Base-by-base conservation (phyloP, 2,113 vertebrate species). In the Oplegnathus fasciatus region DNA sequence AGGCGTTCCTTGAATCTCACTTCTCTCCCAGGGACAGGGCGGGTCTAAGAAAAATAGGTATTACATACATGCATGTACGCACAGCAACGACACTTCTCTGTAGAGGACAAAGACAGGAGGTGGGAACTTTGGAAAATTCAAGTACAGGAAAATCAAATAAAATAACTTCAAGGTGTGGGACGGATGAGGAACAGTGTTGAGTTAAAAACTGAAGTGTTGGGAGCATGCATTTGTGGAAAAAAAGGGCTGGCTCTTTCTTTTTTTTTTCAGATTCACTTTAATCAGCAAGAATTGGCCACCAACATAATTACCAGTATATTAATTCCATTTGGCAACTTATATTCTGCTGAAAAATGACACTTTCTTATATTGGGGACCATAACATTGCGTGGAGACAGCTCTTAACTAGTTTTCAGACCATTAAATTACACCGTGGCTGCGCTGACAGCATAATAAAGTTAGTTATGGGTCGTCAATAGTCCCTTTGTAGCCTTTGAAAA, bases 71-170 rank as follows among this genome's bases (percentile, higher is more conserved):
- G 11, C 14, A 22, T 81, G 42, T 54, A 60, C 17, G 17, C 55
- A 74, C 50, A 78, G 9, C 57, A 0, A 66, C 10, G 2, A 52
- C 26, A 34, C 42, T 32, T 78, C 20, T 61, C 9, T 70, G 24
- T 7, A 34, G 15, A 81, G n/a, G 81, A 46, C 62, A 82, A 83
- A 85, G 32, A 67, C 17, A 57, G 34, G 40, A 74, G 55, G 67
- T 84, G 66, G 71, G 24, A 71, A 54, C 8, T 61, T 73, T 24
- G 22, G 66, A 70, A 73, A 75, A 55, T 42, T 28, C 17, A 14
- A 37, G 67, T 14, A 42, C 34, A 74, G 82, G 80, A 70, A 88
- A 80, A 84, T 58, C 34, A 55, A 80, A 80, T 60, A 55, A 58
- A 77, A 52, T 30, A 40, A 79, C 30, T 28, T 28, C 26, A 14